A percentile compares a stretch with the other conserved stretches of the same genome.
Conservation (phyloP, 2,113 vertebrate species). For the Seriola dumerili region DNA sequence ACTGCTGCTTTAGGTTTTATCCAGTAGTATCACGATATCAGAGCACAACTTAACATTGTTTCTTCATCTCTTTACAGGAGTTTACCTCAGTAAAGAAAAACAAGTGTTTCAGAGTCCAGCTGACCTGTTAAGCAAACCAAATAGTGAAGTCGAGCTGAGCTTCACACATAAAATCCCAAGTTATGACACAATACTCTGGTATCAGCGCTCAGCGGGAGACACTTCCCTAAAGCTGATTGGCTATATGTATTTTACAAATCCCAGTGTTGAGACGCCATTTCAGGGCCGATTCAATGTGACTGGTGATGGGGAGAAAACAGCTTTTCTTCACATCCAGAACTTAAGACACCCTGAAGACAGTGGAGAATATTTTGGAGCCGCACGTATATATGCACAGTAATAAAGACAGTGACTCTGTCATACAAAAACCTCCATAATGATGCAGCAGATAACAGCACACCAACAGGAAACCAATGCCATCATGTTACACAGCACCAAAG, state of each 20-base stretch:
- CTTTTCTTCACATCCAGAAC: conserved; percentile 54
- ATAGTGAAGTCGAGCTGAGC: conserved; percentile 18
- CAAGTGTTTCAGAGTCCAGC: conserved; percentile 62
- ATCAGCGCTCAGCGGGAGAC: conserved; percentile 53
- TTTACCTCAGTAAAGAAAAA: conserved; percentile 15
- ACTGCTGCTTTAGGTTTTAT: too few species aligned
- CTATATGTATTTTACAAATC: conserved; percentile 1
- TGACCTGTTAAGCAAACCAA: conserved; percentile 16
- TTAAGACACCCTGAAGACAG: conserved; percentile 43
- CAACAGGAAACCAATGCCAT: conserved; percentile 32
- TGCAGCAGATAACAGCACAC: neutral
- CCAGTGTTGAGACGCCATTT: conserved; percentile 9
- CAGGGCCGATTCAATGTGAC: conserved; percentile 46
- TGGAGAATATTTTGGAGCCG: conserved; percentile 76
- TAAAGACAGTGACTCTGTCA: conserved; percentile 22
- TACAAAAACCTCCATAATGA: conserved; percentile 62
- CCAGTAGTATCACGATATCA: neutral
- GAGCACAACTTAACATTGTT: neutral
- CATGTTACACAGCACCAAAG: neutral
- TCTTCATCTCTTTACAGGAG: conserved; percentile 14
- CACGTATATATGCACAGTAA: conserved; percentile 63
- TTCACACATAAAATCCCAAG: conserved; percentile 34
- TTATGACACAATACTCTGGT: conserved; percentile 73
- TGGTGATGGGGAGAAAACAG: conserved; percentile 60
- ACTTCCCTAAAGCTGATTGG: conserved; percentile 52